Evolutionary conservation across 2,797 vertebrate species (phyloP).

Genomic region (Austrolebias charrua): DNA sequence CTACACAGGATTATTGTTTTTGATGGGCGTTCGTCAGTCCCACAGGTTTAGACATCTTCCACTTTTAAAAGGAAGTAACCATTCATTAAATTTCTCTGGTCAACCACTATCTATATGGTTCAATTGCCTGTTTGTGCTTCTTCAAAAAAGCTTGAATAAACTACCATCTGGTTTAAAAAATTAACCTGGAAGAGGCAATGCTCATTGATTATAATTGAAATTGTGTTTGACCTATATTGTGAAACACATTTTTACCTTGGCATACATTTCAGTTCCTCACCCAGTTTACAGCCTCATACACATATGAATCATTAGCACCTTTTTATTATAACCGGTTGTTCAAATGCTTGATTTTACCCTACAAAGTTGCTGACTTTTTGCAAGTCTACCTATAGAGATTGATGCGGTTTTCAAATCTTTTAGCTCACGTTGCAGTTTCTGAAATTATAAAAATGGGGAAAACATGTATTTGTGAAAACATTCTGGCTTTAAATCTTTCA

Average conservation of each 20-base stretch:
- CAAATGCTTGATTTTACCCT: neutral
- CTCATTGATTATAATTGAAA: neutral
- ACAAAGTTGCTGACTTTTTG: neutral
- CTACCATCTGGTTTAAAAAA: neutral
- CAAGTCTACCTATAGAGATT: neutral
- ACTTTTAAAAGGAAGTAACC: neutral
- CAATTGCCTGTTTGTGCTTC: neutral
- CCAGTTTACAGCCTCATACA: too few relatives aligned
- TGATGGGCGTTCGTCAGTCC: neutral
- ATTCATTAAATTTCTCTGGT: slow-evolving; percentile 33
- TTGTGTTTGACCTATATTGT: neutral
- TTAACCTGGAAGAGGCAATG: neutral
- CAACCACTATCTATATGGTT: slow-evolving; percentile 34
- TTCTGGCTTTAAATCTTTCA: neutral
- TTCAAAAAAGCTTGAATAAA: neutral
- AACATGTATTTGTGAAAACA: neutral
- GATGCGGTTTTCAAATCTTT: neutral
- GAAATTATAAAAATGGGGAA: too few relatives aligned
- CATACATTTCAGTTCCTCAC: too few relatives aligned
- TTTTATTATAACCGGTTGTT: too few relatives aligned
- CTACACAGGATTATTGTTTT: neutral
- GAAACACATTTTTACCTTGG: too few relatives aligned
- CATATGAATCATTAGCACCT: neutral
- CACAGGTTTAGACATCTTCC: neutral
- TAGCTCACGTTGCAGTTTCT: too few relatives aligned